A percentile compares a stretch with the other conserved stretches of the same genome.
phyloP scores from a whole-genome alignment of 2,888 invertebrate genomes.

The Sminthurides aquaticus region DNA sequence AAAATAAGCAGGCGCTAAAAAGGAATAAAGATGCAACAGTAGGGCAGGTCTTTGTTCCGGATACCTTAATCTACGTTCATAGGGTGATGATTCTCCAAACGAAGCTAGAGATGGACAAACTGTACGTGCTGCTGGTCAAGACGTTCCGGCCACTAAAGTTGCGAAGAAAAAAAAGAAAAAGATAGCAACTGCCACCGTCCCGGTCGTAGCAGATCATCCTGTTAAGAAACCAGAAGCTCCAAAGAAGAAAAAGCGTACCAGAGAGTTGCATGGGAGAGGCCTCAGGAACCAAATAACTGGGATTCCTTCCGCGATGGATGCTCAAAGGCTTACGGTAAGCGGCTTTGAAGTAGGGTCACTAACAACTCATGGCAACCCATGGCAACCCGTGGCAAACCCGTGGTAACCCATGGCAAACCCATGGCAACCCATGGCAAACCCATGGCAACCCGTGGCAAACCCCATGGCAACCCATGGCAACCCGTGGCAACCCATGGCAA shows the following conservation, averaged over 20 bases:
- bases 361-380: no score
- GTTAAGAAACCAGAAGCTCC: not conserved
- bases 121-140: not conserved
- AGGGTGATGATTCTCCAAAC: not conserved
- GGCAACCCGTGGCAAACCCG: no score
- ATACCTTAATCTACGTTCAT: not conserved
- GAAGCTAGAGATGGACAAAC: not conserved
- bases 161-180: not conserved
- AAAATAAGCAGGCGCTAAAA: not conserved
- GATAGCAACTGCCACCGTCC: not conserved
- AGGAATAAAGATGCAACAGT: not conserved
- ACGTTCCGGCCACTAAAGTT: not conserved
- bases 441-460: no score
- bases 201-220: not conserved
- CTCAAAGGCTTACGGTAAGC: constrained; percentile 41
- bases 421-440: no score
- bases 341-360: no score
- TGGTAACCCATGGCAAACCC: no score
- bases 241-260: not conserved
- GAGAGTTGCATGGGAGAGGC: constrained; percentile 26
- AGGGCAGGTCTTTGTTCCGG: not conserved
- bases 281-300: constrained; percentile 34
- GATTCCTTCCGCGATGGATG: constrained; percentile 34
- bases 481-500: no score
- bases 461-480: no score